Conservation (phyloP, 2,888 invertebrate genomes). For the Tenthredo mesomela region DNA sequence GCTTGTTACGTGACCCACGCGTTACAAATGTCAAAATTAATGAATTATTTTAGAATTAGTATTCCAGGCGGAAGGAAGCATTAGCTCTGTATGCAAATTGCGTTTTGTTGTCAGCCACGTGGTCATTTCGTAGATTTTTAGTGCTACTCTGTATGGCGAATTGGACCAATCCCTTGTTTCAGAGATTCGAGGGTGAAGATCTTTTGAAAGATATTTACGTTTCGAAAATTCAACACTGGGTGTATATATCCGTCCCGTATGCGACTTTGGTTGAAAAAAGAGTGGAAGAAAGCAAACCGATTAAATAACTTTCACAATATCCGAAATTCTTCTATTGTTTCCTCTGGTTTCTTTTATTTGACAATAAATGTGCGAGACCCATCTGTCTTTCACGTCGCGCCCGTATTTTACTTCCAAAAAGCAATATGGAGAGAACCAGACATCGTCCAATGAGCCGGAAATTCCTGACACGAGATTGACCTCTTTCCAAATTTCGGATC, state of each 20-base stretch:
- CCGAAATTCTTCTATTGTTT: background rate
- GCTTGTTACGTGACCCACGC: background rate
- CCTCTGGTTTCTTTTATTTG: background rate
- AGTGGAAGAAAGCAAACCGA: background rate
- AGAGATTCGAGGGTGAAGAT: background rate
- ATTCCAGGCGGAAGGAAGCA: slow-evolving; percentile 10
- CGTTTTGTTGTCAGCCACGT: background rate
- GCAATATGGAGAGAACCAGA: slow-evolving; percentile 7
- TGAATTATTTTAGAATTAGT: slow-evolving; percentile 25
- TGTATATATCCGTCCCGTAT: background rate
- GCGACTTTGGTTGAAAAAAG: background rate
- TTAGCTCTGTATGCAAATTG: background rate
- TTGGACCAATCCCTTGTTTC: background rate
- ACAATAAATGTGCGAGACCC: slow-evolving; percentile 19
- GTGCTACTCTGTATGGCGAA: background rate
- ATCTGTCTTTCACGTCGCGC: background rate
- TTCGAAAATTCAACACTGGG: background rate
- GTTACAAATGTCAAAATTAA: slow-evolving; percentile 18
- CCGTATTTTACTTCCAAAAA: slow-evolving; percentile 9
- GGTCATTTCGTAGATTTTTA: background rate
- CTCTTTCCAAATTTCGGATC: background rate
- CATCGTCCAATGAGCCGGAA: slow-evolving; percentile 14
- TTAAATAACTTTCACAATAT: slow-evolving; percentile 28
- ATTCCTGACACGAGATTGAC: background rate
- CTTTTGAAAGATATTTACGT: background rate